These are phyloP conservation scores for Torymus auratus DNA, from an alignment of 2,888 invertebrate species.

Conservation along the genomic window DNA sequence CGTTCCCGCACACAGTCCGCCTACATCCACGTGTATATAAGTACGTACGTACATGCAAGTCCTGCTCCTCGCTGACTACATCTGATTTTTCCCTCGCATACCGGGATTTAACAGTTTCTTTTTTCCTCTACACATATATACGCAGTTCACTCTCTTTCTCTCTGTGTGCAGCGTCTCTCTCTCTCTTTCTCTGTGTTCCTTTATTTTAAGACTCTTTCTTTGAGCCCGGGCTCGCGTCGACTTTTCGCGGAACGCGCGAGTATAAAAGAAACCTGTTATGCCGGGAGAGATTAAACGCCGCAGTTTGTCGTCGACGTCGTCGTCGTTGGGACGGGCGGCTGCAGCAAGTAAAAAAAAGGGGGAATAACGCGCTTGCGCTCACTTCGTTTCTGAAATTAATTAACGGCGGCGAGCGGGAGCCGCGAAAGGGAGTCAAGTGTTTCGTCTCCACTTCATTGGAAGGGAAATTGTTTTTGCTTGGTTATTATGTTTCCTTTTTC, in stretches of 20 bases:
- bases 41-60: too few relatives aligned
- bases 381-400: slow-evolving; percentile 41
- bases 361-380: neutral
- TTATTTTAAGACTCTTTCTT: too few relatives aligned
- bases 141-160: too few relatives aligned
- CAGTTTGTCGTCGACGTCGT: neutral
- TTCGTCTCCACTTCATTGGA: slow-evolving; percentile 13
- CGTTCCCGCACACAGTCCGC: too few relatives aligned
- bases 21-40: too few relatives aligned
- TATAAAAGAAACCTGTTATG: slow-evolving; percentile 38
- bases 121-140: too few relatives aligned
- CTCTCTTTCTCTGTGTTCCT: too few relatives aligned
- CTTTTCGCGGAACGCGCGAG: neutral
- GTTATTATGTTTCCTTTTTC: neutral
- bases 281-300: slow-evolving; percentile 28
- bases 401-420: neutral
- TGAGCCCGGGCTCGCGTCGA: neutral
- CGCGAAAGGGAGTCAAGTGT: neutral
- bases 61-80: too few relatives aligned
- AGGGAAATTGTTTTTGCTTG: neutral
- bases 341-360: slow-evolving; percentile 1
- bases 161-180: too few relatives aligned
- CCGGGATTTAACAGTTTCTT: too few relatives aligned
- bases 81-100: too few relatives aligned
- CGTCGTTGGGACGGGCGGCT: too few relatives aligned